phyloP scores from a whole-genome alignment of 1,140 invertebrate genomes.

The Drosophila saltans region DNA sequence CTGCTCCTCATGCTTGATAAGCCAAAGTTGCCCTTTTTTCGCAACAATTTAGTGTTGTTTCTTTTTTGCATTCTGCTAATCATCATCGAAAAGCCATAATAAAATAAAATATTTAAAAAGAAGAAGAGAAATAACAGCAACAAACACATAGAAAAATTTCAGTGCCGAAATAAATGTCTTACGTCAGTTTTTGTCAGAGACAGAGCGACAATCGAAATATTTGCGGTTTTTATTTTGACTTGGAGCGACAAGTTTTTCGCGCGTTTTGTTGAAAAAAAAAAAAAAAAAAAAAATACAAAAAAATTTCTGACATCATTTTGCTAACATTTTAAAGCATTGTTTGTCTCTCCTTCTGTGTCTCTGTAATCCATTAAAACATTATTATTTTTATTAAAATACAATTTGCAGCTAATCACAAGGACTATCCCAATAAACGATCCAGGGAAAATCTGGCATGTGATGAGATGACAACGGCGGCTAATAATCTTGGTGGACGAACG shows the following conservation, averaged over 20 bases:
- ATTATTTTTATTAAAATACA: no score
- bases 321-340: conserved; percentile 22
- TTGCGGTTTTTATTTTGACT: conserved; percentile 53
- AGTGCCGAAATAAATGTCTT: conserved; percentile 76
- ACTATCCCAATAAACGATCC: conserved; percentile 86
- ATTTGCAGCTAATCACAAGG: conserved; percentile 88
- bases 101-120: conserved; percentile 28
- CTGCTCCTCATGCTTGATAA: conserved; percentile 1
- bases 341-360: background rate
- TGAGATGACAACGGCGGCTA: conserved; percentile 79
- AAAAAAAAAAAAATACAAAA: background rate
- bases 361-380: background rate
- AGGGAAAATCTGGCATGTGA: conserved; percentile 84
- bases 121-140: conserved; percentile 26
- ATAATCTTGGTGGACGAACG: conserved; percentile 61
- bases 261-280: conserved; percentile 34
- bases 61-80: conserved; percentile 20
- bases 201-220: conserved; percentile 49
- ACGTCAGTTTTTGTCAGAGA: conserved; percentile 74
- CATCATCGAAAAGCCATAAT: conserved; percentile 11
- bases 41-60: background rate
- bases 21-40: conserved; percentile 5
- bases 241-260: conserved; percentile 71
- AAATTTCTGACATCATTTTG: conserved; percentile 68
- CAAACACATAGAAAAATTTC: conserved; percentile 11